Percentiles rank a stretch among this genome's conserved stretches.
Conservation (phyloP, 2,888 invertebrate species). For the Reticulitermes lucifugus region DNA sequence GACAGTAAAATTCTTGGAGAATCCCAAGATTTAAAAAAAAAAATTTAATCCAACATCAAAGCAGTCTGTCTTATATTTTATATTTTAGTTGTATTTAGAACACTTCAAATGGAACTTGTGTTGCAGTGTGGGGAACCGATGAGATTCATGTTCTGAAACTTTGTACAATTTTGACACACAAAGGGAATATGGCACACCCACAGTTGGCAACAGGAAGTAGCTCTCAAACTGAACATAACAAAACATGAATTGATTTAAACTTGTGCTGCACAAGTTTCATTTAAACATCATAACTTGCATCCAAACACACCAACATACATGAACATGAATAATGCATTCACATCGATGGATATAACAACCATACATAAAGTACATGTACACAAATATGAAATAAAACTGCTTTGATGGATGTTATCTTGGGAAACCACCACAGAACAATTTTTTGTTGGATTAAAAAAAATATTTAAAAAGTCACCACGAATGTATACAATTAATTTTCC, state of each 20-base stretch:
- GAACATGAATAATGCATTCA: constrained; percentile 49
- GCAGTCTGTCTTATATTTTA: constrained; percentile 52
- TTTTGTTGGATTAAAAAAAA: constrained; percentile 52
- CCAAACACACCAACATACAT: constrained; percentile 47
- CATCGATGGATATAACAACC: constrained; percentile 46
- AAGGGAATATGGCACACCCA: constrained; percentile 26
- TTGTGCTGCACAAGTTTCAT: constrained; percentile 28
- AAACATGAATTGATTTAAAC: constrained; percentile 3
- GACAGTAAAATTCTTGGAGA: constrained; percentile 62
- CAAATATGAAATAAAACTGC: constrained; percentile 51
- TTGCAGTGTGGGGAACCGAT: not conserved
- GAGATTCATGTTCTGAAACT: constrained; percentile 7
- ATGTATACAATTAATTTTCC: constrained; percentile 53
- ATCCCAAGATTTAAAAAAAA: constrained; percentile 35
- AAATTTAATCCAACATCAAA: constrained; percentile 50
- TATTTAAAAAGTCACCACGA: constrained; percentile 53
- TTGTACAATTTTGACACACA: constrained; percentile 17
- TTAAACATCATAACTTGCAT: constrained; percentile 39
- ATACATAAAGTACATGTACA: constrained; percentile 45
- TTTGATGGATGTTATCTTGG: constrained; percentile 53
- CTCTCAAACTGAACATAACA: not conserved
- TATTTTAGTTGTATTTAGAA: constrained; percentile 2
- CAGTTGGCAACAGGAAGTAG: constrained; percentile 27
- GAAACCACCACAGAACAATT: constrained; percentile 53
- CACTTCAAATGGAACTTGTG: constrained; percentile 16